Base-by-base conservation (phyloP, 2,797 vertebrate genomes). In the Clarias pachynema region DNA sequence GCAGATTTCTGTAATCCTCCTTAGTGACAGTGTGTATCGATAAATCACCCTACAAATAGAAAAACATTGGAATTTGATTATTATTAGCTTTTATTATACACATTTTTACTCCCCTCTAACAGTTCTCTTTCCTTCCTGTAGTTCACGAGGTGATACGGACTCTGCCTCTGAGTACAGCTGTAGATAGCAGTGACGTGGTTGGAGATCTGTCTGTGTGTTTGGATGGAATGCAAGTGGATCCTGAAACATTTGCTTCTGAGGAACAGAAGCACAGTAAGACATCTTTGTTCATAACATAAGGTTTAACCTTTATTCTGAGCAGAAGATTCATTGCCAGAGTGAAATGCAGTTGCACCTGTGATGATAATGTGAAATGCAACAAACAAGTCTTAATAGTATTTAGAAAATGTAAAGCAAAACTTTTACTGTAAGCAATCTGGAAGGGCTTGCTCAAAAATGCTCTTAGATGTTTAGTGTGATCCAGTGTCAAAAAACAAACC, bases 131-230 rank as follows among this genome's bases (percentile, higher is more conserved):
- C 49, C 75, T 10, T 86, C 0, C 31, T 84, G 53, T 87, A 99
- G 98, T 99, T 91, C 95, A 95, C 40, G 97, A 99, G 89, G 97
- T 99, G 62, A 94, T 99, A 91, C 96, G 98, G 94, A 98, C 96
- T 0, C 90, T 99, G 89, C 96, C 97, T 81, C 96, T 99, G 74
- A 86, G 93, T 34, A 92, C 96, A 85, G 97, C 99, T 90, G 92
- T 94, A 91, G 97, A 98, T n/a, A 94, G 95, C 84, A 49, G 92
- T 24, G 97, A 99, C 4, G 93, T 95, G 70, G 96, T 99, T 77
- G 98, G 98, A 91, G 98, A 99, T 87, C 93, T 99, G 82, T 99
- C 96, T 0, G 94, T 99, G 84, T 98, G 97, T 92, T 93, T 99
- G 78, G 97, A 99, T 77, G 98, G 98, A n/a, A 95, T 96, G 94